Evolutionary conservation across 2,888 invertebrate species (phyloP).

Genomic region (Hemaris fuciformis): DNA sequence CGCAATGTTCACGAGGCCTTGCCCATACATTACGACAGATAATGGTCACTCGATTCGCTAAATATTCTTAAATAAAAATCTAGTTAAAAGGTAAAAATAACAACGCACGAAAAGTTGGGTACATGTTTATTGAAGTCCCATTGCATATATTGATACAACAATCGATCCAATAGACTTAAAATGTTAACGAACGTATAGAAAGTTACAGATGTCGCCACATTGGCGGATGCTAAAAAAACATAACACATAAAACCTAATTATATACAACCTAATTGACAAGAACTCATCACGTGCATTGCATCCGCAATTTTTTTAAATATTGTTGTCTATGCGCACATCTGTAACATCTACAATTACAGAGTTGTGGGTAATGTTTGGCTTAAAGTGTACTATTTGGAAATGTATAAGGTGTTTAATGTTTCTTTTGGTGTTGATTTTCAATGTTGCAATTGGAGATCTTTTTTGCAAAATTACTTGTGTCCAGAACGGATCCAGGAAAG

Average conservation of each 20-base stretch:
- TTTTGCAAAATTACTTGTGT: too few species aligned
- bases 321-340: not conserved
- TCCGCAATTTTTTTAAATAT: not conserved
- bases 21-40: too few species aligned
- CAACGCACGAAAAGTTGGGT: slow-evolving; percentile 39
- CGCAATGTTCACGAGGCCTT: too few species aligned
- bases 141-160: slow-evolving; percentile 12
- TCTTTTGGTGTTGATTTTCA: not conserved
- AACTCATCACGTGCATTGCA: not conserved
- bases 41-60: too few species aligned
- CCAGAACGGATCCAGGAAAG: too few species aligned
- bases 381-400: not conserved
- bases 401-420: not conserved
- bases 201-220: not conserved
- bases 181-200: not conserved
- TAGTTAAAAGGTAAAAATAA: slow-evolving; percentile 18
- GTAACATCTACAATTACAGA: not conserved
- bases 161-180: slow-evolving; percentile 1
- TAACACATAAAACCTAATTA: not conserved
- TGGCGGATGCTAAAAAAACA: not conserved
- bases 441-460: not conserved
- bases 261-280: slow-evolving; percentile 2
- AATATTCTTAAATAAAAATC: not conserved
- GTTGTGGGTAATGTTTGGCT: not conserved
- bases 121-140: slow-evolving; percentile 66